These are phyloP conservation scores for Stenotaenia linearis DNA, from an alignment of 2,888 invertebrate species.

Conservation along the genomic window DNA sequence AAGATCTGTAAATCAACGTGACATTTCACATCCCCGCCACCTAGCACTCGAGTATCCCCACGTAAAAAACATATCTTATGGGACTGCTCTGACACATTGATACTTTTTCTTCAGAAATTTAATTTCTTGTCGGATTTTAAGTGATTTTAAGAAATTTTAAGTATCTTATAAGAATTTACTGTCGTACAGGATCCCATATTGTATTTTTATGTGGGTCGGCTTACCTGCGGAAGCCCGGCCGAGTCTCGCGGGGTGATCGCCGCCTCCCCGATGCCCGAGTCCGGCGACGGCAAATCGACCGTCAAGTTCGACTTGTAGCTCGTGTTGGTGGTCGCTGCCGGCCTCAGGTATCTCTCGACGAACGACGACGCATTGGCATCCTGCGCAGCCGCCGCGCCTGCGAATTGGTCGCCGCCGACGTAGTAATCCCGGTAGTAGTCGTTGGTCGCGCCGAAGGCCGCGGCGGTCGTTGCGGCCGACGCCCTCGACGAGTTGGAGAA, in stretches of 20 bases:
- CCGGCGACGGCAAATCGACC: constrained; percentile 90
- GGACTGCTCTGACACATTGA: no score
- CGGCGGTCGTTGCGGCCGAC: constrained; percentile 30
- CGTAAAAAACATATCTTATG: no score
- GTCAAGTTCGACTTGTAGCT: constrained; percentile 54
- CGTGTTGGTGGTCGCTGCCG: constrained; percentile 1
- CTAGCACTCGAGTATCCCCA: no score
- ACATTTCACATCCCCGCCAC: background rate
- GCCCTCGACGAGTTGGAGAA: constrained; percentile 31
- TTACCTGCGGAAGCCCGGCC: constrained; percentile 53
- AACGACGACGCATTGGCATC: constrained; percentile 54
- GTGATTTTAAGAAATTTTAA: no score
- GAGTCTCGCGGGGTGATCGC: constrained; percentile 87
- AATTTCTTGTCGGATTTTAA: no score
- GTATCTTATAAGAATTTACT: no score
- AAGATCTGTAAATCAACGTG: constrained; percentile 62
- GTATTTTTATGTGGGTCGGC: no score
- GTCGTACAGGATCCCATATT: no score
- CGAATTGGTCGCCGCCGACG: background rate
- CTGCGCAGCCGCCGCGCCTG: constrained; percentile 39
- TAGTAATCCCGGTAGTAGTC: constrained; percentile 39
- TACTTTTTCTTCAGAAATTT: no score
- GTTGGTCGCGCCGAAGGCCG: constrained; percentile 13
- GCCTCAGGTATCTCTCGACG: constrained; percentile 57
- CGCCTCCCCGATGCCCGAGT: constrained; percentile 91